phyloP scores from a whole-genome alignment of 2,797 vertebrate species.

The Acomys russatus region DNA sequence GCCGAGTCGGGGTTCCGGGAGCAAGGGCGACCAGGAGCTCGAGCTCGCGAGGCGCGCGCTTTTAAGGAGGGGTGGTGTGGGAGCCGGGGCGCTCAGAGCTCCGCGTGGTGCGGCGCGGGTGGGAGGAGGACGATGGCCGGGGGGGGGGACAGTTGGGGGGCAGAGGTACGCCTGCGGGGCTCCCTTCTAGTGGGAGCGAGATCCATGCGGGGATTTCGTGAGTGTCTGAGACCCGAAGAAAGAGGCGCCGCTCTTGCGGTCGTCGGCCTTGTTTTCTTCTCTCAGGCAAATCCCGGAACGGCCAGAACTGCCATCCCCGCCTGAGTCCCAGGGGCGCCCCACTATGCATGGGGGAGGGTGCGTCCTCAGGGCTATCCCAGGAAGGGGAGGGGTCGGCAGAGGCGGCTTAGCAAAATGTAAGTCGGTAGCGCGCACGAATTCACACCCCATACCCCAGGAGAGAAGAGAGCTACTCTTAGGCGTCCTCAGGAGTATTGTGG shows the following conservation, averaged over 20 bases:
- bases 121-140: not conserved
- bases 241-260: conserved; percentile 48
- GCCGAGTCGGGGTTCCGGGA: conserved; percentile 31
- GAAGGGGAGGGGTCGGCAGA: not conserved
- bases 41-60: conserved; percentile 53
- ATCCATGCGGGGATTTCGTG: not conserved
- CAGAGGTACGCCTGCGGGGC: not conserved
- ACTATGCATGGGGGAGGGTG: not conserved
- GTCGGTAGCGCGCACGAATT: not conserved
- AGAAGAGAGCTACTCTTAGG: not conserved
- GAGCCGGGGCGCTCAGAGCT: conserved; percentile 22
- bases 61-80: conserved; percentile 45
- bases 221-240: conserved; percentile 50
- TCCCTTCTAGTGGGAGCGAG: not conserved
- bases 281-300: conserved; percentile 74
- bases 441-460: not conserved
- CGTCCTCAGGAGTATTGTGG: not conserved
- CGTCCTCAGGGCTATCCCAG: conserved; percentile 1
- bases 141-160: not conserved
- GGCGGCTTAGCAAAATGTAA: conserved; percentile 41
- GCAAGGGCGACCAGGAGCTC: conserved; percentile 17
- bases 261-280: conserved; percentile 77
- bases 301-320: conserved; percentile 71
- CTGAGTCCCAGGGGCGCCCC: conserved; percentile 62
- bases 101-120: not conserved